Evolutionary conservation across 2,888 invertebrate genomes (phyloP).

Genomic region (Mythimna vitellina): DNA sequence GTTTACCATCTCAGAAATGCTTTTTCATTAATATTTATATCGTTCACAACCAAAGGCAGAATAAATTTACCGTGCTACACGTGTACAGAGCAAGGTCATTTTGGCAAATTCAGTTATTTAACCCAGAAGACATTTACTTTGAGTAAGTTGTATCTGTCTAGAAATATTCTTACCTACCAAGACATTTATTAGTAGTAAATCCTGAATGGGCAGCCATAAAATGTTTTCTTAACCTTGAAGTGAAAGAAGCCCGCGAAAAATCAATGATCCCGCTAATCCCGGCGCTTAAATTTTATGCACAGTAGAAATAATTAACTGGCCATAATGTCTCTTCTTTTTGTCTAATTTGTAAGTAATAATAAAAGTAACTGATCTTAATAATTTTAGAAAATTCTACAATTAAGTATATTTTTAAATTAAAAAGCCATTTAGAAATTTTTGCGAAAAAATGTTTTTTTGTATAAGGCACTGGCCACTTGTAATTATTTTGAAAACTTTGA

Average conservation of each 20-base stretch:
- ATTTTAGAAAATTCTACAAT: too few species aligned
- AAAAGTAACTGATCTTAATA: too few species aligned
- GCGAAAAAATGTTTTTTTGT: too few species aligned
- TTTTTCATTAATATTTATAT: not conserved
- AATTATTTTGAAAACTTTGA: too few species aligned
- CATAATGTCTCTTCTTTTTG: too few species aligned
- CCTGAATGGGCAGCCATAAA: slow-evolving; percentile 9
- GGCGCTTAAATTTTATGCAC: too few species aligned
- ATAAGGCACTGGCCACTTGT: too few species aligned
- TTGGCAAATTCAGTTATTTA: not conserved
- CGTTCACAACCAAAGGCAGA: not conserved
- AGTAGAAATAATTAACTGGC: too few species aligned
- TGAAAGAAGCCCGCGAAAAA: slow-evolving; percentile 41
- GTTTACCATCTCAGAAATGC: not conserved
- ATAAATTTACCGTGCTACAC: not conserved
- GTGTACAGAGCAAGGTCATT: slow-evolving; percentile 2
- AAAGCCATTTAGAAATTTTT: too few species aligned
- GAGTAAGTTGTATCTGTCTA: not conserved
- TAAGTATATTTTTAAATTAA: too few species aligned
- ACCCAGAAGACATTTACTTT: not conserved
- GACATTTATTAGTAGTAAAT: not conserved
- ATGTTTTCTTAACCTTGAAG: slow-evolving; percentile 13
- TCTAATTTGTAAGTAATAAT: too few species aligned
- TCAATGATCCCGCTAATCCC: slow-evolving; percentile 24
- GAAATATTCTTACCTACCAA: not conserved